These are phyloP conservation scores for Bubo bubo DNA, from an alignment of 2,113 vertebrate genomes.

Conservation along the genomic window DNA sequence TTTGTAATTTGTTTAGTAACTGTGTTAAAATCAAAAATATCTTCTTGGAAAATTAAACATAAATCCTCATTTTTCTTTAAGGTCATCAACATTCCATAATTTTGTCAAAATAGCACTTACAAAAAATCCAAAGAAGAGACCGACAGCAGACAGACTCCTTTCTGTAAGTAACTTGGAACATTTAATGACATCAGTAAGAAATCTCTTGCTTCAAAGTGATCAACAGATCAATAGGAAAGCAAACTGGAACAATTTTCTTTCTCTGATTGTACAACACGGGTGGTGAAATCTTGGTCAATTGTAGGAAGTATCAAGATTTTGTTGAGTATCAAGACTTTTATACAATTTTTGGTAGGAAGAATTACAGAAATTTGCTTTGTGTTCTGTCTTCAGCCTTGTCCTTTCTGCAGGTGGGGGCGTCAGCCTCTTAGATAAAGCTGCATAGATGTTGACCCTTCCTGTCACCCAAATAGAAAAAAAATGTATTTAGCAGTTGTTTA, in stretches of 20 bases:
- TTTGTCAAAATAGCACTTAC: constrained; percentile 97
- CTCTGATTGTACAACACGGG: fast-evolving
- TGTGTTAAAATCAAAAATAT: not conserved
- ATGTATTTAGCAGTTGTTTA: not conserved
- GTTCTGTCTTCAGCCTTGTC: not conserved
- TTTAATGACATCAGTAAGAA: not conserved
- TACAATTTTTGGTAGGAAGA: fast-evolving
- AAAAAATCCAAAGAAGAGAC: constrained; percentile 98
- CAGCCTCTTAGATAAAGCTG: not conserved
- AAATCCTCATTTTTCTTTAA: constrained; percentile 55
- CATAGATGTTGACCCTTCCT: fast-evolving
- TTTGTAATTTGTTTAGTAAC: not conserved
- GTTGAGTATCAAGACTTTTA: not conserved
- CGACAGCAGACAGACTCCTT: constrained; percentile 93
- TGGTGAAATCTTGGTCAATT: not conserved
- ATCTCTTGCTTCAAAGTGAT: not conserved
- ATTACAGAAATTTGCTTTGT: not conserved
- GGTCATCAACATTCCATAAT: constrained; percentile 92
- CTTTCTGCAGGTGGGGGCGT: not conserved
- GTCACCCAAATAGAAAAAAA: not conserved
- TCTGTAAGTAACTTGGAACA: constrained; percentile 78
- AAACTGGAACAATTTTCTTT: not conserved
- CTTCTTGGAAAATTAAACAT: not conserved
- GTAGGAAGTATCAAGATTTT: not conserved
- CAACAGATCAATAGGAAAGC: not conserved